Evolutionary conservation across 2,797 vertebrate genomes (phyloP).

Genomic region (Parauchenoglanis ngamensis): DNA sequence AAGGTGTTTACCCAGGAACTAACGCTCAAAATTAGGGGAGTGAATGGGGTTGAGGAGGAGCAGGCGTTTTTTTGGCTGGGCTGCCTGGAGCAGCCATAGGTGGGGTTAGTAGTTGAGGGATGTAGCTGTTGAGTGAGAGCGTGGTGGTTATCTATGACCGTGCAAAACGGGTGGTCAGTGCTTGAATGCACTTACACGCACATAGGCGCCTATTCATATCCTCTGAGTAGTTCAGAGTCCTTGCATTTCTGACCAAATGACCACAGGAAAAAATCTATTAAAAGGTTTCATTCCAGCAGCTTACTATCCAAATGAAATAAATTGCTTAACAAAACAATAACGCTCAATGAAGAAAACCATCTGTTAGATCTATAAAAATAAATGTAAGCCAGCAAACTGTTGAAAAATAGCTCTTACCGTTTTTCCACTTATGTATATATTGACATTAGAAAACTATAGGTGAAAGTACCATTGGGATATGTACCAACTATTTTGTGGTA

Average conservation of each 20-base stretch:
- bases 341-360: not conserved
- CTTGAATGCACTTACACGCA: slow-evolving; percentile 62
- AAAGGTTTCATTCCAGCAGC: slow-evolving; percentile 30
- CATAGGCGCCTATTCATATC: slow-evolving; percentile 18
- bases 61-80: slow-evolving; percentile 52
- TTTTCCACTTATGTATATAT: not conserved
- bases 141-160: slow-evolving; percentile 52
- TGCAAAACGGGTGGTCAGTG: slow-evolving; percentile 61
- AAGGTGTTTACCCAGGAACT: slow-evolving; percentile 65
- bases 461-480: not conserved
- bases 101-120: slow-evolving; percentile 42
- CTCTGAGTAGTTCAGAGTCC: slow-evolving; percentile 24
- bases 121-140: slow-evolving; percentile 52
- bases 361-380: slow-evolving; percentile 10
- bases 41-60: slow-evolving; percentile 64
- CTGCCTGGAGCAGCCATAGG: slow-evolving; percentile 49
- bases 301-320: slow-evolving; percentile 34
- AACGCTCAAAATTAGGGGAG: slow-evolving; percentile 65
- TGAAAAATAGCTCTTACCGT: not conserved
- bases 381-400: slow-evolving; percentile 9
- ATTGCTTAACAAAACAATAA: slow-evolving; percentile 39
- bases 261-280: slow-evolving; percentile 45
- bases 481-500: not conserved
- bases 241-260: slow-evolving; percentile 23
- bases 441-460: not conserved